These are phyloP conservation scores for Odontothrips loti DNA, from an alignment of 2,888 invertebrate genomes.

Conservation along the genomic window DNA sequence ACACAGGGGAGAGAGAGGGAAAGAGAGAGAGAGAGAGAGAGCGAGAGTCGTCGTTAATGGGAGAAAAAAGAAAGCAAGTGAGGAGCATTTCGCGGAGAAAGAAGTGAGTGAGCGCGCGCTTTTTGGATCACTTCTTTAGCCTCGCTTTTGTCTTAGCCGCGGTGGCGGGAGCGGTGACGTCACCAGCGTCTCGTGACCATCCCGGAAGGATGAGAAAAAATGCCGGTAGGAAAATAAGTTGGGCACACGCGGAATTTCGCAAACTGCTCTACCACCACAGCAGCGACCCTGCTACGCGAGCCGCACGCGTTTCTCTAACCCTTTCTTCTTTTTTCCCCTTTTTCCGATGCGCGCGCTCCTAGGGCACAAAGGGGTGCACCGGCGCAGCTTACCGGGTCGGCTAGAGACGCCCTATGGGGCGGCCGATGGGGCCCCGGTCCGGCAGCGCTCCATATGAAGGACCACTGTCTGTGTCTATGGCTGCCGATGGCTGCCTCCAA, in stretches of 20 bases:
- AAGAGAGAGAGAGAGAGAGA: background rate
- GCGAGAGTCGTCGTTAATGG: background rate
- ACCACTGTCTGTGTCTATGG: background rate
- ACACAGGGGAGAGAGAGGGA: background rate
- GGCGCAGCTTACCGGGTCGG: too few relatives aligned
- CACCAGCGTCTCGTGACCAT: too few relatives aligned
- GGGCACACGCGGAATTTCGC: too few relatives aligned
- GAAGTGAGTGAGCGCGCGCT: background rate
- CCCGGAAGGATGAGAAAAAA: too few relatives aligned
- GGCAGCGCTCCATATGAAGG: background rate
- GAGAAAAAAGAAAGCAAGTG: conserved; percentile 11
- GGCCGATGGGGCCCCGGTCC: background rate
- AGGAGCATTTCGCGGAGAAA: background rate
- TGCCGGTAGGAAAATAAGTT: too few relatives aligned
- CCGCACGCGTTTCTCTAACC: background rate
- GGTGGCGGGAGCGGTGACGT: too few relatives aligned
- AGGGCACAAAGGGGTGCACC: too few relatives aligned
- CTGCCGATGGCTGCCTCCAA: background rate
- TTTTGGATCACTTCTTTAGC: background rate
- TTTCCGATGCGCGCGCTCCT: background rate
- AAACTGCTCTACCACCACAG: too few relatives aligned
- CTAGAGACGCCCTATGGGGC: too few relatives aligned
- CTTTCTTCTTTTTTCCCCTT: background rate
- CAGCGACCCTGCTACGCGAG: too few relatives aligned
- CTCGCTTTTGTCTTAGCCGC: background rate